Base-by-base conservation (phyloP, 2,888 invertebrate genomes). In the Operophtera brumata region DNA sequence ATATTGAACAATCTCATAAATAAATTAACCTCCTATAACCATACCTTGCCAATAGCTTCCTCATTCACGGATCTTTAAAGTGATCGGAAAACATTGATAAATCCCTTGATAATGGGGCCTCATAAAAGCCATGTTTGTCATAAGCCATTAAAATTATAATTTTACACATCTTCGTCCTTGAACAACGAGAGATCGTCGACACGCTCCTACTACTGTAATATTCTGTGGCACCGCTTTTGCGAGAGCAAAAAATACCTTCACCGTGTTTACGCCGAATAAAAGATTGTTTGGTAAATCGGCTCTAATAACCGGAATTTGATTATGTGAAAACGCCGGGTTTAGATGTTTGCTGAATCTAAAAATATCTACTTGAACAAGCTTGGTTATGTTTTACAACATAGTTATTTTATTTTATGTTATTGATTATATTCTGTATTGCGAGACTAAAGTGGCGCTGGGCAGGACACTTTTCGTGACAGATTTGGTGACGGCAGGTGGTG, bases 141-240 rank as follows among this genome's bases (percentile, higher is more conserved):
- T 50, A 60, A 47, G 39, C 54, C 36, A 56, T 39, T 10, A 37
- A 58, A 59, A 47, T 49, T 53, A 42, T 47, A 42, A 55, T 57
- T 56, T 48, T 39, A 51, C 52, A 41, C 60, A 57, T 61, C 42
- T 52, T n/a, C 64, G 77, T 69, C 77, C 77, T 77, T 77, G 77
- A 64, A 63, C 59, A 43, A 47, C 43, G 48, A 42, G 54, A 67
- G 76, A 71, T 61, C 72, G 56, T 71, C 67, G 76, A 77, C 77
- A 64, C 63, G 56, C 61, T 61, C 62, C 42, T 61, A 61, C 50
- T 59, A 43, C 41, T 50, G 32, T 26, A 11, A 7, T 34, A 57
- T 20, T 52, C 45, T 46, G 13, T 32, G 42, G 9, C 11, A 28
- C 6, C 26, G 20, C 12, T 47, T 44, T 14, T 41, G 44, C 41